Conservation (phyloP, 2,113 vertebrate genomes). For the Sinocyclocheilus maitianheensis region DNA sequence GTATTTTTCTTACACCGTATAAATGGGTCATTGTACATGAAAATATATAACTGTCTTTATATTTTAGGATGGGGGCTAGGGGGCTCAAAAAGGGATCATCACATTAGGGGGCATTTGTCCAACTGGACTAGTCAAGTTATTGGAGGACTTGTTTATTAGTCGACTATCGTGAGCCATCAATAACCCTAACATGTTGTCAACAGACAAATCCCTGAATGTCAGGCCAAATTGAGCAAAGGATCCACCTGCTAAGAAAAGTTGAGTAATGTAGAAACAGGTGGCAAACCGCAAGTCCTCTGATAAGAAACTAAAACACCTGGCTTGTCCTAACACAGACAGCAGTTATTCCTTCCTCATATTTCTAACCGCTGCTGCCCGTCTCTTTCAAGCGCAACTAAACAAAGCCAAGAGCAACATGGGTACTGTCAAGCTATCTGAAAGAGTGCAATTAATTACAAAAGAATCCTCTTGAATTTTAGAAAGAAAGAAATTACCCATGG, state of each 20-base stretch:
- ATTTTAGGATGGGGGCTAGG: background rate
- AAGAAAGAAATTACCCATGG: background rate
- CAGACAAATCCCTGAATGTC: background rate
- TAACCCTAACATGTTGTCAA: background rate
- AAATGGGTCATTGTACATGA: too few relatives aligned
- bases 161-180: background rate
- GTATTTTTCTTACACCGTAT: too few relatives aligned
- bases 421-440: constrained; percentile 28
- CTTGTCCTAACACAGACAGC: background rate
- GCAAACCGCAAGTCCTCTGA: constrained; percentile 7
- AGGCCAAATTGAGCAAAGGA: constrained; percentile 1
- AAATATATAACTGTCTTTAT: too few relatives aligned
- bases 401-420: constrained; percentile 35
- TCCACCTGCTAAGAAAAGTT: constrained; percentile 35
- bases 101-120: background rate
- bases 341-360: constrained; percentile 30
- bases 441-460: background rate
- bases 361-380: constrained; percentile 10
- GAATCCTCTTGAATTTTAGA: background rate
- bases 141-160: background rate
- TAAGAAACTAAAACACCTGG: constrained; percentile 43
- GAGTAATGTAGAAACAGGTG: constrained; percentile 25
- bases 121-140: background rate
- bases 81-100: background rate
- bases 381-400: background rate